Evolutionary conservation across 2,113 vertebrate genomes (phyloP), one percentile per base, ranked within the genome.

Genomic region (Cololabis saira): DNA sequence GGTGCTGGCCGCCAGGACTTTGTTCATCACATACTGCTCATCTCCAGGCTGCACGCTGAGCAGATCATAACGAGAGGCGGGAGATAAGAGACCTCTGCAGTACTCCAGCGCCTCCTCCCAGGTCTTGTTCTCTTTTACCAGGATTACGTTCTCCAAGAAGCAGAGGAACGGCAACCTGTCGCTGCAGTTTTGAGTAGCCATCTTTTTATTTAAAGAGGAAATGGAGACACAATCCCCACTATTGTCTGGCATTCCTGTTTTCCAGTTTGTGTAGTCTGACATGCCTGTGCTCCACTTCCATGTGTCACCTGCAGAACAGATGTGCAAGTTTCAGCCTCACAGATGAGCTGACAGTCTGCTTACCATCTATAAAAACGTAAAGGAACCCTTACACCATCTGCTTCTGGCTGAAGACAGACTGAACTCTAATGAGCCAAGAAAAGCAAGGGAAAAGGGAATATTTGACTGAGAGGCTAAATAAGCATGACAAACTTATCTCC

Each of bases 31-130:
- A 4, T 16, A 18, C 3, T 66, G 27, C 1, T 87, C 78, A 0
- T 13, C 1, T 17, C 53, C 70, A 2, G 80, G 69, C 30, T 74
- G 27, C 62, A 83, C 27, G 11, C 85, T 85, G 48, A 81, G 5
- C 59, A 87, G 69, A 2, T 76, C 53, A 0, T 60, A 69, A 13
- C 1, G 4, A 4, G 3, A 9, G 33, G 0, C 13, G 17, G 17
- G 1, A 0, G 50, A 7, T 2, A 0, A 0, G 10, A 75, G 57
- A 17, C 2, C 5, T 16, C 65, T 7, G 62, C 85, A 87, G 72
- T 81, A 37, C 0, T 60, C 41, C 33, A 81, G 45, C 0, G 82
- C 82, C 45, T 81, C 74, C 67, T 79, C 68, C 85, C 85, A 83
- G 15, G 74, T 72, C 60, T 69, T 81, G 13, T 61, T 69, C 69